phyloP scores from a whole-genome alignment of 2,797 vertebrate genomes.

The Pangasius krempfi region DNA sequence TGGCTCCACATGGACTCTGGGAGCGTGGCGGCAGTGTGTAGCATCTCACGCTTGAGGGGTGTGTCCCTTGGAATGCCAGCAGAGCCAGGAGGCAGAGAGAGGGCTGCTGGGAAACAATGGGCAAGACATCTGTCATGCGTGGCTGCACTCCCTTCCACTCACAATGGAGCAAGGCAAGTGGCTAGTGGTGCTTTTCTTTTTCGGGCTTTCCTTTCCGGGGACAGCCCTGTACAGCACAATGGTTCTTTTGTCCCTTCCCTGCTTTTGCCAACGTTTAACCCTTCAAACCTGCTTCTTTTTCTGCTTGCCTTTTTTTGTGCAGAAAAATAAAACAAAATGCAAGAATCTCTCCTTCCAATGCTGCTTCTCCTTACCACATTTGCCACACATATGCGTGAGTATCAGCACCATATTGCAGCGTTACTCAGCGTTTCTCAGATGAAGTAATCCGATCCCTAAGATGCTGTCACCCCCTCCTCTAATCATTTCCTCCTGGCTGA shows the following conservation, averaged over 20 bases:
- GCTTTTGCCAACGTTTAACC: conserved; percentile 79
- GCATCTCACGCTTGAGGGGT: conserved; percentile 54
- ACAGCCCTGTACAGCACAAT: conserved; percentile 79
- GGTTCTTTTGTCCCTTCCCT: conserved; percentile 75
- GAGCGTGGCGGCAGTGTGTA: conserved; percentile 36
- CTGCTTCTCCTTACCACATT: conserved; percentile 28
- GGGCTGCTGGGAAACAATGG: conserved; percentile 77
- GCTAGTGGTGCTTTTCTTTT: conserved; percentile 79
- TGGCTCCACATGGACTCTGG: conserved; percentile 44
- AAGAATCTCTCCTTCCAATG: conserved; percentile 16
- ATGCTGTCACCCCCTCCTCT: conserved; percentile 63
- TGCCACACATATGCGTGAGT: conserved; percentile 40
- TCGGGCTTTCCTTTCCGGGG: conserved; percentile 78
- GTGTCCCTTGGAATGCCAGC: conserved; percentile 74
- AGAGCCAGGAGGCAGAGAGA: conserved; percentile 73
- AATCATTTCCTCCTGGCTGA: conserved; percentile 67
- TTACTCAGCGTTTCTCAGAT: conserved; percentile 46
- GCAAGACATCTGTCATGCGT: conserved; percentile 83
- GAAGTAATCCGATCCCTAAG: conserved; percentile 54
- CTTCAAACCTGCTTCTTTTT: conserved; percentile 76
- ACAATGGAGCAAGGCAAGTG: conserved; percentile 76
- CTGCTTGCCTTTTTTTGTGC: conserved; percentile 63
- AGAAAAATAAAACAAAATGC: conserved; percentile 72
- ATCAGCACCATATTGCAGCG: neutral
- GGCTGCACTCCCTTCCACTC: conserved; percentile 77